phyloP scores from a whole-genome alignment of 2,797 vertebrate species.

The Myotis pilosus region DNA sequence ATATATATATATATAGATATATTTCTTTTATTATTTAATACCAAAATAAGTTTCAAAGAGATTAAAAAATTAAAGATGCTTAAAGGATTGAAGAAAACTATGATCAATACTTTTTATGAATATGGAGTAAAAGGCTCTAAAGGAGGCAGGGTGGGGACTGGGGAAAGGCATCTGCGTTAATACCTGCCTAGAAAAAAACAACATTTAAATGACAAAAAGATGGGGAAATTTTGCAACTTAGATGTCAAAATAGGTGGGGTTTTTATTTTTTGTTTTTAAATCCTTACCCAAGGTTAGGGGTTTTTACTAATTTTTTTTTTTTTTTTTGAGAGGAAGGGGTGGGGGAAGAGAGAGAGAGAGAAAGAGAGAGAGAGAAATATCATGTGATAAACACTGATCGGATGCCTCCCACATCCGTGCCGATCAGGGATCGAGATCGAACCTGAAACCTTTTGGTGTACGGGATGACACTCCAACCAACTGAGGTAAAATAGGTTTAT shows the following conservation, averaged over 20 bases:
- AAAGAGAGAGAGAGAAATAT: background rate
- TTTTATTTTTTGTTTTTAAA: background rate
- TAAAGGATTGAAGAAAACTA: background rate
- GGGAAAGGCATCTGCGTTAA: background rate
- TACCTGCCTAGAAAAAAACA: background rate
- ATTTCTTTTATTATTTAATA: background rate
- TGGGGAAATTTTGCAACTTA: background rate
- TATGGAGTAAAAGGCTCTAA: background rate
- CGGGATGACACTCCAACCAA: background rate
- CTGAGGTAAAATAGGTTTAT: background rate
- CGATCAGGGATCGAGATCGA: background rate
- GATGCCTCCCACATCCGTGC: background rate
- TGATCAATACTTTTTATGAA: background rate
- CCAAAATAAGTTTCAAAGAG: slow-evolving; percentile 8
- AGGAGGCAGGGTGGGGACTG: background rate
- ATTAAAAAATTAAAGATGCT: background rate
- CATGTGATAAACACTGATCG: background rate
- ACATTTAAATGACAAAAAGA: background rate
- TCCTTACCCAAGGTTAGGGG: background rate
- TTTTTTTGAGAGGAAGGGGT: background rate
- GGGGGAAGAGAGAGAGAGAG: background rate
- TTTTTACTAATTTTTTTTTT: background rate
- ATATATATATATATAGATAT: background rate
- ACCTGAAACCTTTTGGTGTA: background rate
- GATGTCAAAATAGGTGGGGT: background rate